Evolutionary conservation across 2,888 invertebrate species (phyloP), one percentile per base, ranked within the genome.

Genomic region (Ecdyonurus torrentis): DNA sequence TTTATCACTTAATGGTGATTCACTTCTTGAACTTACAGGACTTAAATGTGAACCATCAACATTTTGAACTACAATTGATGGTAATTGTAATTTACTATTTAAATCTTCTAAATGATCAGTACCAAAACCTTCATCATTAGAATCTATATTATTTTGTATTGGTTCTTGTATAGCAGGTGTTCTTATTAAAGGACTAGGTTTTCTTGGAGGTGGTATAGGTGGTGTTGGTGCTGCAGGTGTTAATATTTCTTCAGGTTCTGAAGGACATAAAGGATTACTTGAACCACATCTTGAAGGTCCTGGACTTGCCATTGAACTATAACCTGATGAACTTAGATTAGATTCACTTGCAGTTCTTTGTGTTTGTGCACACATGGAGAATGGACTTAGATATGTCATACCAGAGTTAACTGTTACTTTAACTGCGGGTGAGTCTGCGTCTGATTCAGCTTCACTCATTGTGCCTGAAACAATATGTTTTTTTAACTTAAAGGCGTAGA

Each of bases 251-350:
- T 87, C 87, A 80, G 84, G 83, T 76, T 87, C 86, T 15, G 84
- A 83, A 1, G 86, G 84, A 71, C 86, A 88, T 2, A 89, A 73
- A 0, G 89, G 89, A 73, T 89, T 89, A 70, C 85, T 88, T 0
- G 89, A 89, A 3, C 88, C 87, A 71, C 89, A 89, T 65, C 89
- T 77, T 1, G 89, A 89, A 2, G 89, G 87, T 1, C 88, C 89
- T 0, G 89, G 89, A 74, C 87, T 88, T 0, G 89, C 88, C 86
- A 89, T 89, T 1, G 89, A 89, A 67, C 88, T 88, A 72, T 90
- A 90, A 7, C 90, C 90, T 0, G 89, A 89, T 7, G 89, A 89
- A 66, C 89, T 89, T 53, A 90, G 77, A 73, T 90, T 90, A 1
- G 89, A 89, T 75, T 90, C 89, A 0, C 89, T 89, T 18, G 87